Base-by-base conservation (phyloP, 2,797 vertebrate genomes). In the Lacerta viridis region DNA sequence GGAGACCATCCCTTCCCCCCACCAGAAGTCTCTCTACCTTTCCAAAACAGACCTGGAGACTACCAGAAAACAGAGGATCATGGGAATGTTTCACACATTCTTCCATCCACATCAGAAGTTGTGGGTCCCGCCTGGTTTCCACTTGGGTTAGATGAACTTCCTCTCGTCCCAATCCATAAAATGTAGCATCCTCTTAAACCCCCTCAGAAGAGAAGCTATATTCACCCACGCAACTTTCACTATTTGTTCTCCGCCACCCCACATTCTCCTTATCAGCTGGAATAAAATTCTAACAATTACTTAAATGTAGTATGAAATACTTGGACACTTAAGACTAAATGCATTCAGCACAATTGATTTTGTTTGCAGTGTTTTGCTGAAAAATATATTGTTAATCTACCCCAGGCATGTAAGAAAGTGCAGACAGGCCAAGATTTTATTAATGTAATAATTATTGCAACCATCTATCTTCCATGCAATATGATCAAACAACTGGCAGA, bases 301-400 rank as follows among this genome's bases (percentile, higher is more conserved):
- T 88, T 92, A 91, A 74, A 23, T 64, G 74, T 66, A 76, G 90
- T 89, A 93, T 94, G 71, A 95, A 95, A 93, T 94, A 95, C 92
- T 94, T 92, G 90, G 68, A 91, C 88, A 95, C 92, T 82, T 90
- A 94, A 94, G 88, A 59, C 55, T 69, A 92, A 80, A 72, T 90
- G 50, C 86, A 92, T 59, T 78, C 71, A 90, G 59, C n/a, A 13
- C 80, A 87, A 93, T 92, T 91, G 92, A 92, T 85, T 88, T 83
- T 93, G 87, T 92, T 95, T 91, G 83, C 0, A 7, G 41, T 43
- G 84, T 91, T 95, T 88, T 92, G 79, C 90, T 93, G 88, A 36
- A 93, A 71, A 95, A 83, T 88, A 87, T 46, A 69, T 89, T 89
- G 33, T 79, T 95, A 92, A 94, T 95, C 90, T 92, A 39, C 61